A percentile compares a stretch with the other conserved stretches of the same genome.
Evolutionary conservation across 2,113 vertebrate species (phyloP).

Genomic region (Fukomys damarensis): DNA sequence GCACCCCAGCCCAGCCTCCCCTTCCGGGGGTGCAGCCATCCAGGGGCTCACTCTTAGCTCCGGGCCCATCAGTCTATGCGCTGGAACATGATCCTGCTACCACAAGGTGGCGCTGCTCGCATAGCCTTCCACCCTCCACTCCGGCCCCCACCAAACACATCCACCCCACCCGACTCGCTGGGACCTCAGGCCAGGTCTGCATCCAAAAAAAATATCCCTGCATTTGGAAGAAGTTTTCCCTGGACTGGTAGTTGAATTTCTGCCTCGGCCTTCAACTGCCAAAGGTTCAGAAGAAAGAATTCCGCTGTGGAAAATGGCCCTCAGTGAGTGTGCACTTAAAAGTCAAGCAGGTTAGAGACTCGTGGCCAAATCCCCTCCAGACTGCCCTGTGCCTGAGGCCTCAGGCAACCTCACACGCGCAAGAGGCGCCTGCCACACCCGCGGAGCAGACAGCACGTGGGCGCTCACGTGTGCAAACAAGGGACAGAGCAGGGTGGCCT

Average conservation of each 20-base stretch:
- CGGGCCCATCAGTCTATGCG: neutral
- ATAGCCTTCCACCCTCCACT: neutral
- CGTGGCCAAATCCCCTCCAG: neutral
- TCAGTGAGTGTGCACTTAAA: neutral
- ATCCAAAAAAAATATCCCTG: neutral
- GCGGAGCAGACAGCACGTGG: accelerated
- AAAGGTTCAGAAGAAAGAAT: conserved; percentile 47
- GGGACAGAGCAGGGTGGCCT: neutral
- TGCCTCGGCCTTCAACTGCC: conserved; percentile 18
- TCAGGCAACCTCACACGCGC: accelerated
- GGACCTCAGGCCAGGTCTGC: neutral
- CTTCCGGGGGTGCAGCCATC: too few relatives aligned
- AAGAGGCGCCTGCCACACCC: neutral
- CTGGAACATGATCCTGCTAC: neutral
- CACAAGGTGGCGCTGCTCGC: conserved; percentile 84
- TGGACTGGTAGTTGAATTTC: neutral
- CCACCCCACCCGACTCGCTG: neutral
- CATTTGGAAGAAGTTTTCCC: neutral
- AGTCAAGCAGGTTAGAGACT: neutral
- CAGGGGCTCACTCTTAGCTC: neutral
- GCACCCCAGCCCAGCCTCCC: neutral
- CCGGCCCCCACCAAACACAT: neutral
- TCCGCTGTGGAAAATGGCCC: neutral
- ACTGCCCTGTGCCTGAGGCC: neutral
- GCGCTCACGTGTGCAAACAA: neutral